Percentiles rank a stretch among this genome's conserved stretches.
phyloP scores from a whole-genome alignment of 2,797 vertebrate species.

The Loris lydekkerianus region DNA sequence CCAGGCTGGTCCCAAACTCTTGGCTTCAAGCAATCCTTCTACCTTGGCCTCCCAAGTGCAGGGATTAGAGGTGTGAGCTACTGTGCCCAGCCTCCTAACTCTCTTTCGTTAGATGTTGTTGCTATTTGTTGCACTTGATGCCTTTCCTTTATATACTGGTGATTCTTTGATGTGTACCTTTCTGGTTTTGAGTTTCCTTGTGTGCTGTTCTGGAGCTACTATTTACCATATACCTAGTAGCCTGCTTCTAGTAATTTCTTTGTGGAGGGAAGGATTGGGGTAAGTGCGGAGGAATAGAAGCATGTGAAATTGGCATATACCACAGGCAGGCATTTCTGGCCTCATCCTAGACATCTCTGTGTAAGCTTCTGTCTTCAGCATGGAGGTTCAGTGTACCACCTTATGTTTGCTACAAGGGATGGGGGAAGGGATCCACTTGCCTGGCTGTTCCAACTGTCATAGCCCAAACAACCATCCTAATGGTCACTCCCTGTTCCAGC shows the following conservation, averaged over 20 bases:
- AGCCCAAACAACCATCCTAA: background rate
- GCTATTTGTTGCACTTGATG: background rate
- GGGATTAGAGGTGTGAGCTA: background rate
- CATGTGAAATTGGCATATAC: background rate
- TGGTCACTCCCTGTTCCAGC: background rate
- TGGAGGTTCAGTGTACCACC: background rate
- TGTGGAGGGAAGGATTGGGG: background rate
- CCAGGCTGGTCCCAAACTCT: background rate
- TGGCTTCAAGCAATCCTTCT: background rate
- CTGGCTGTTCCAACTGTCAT: background rate
- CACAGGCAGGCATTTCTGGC: background rate
- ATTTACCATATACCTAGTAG: background rate
- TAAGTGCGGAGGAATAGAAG: background rate
- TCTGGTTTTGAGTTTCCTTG: constrained; percentile 1
- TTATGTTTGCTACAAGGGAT: background rate
- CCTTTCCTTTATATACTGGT: background rate
- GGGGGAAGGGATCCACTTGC: background rate
- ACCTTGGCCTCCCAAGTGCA: background rate
- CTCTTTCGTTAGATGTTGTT: background rate
- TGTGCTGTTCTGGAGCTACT: background rate
- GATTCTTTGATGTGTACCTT: background rate
- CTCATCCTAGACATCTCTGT: background rate
- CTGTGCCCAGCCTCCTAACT: background rate
- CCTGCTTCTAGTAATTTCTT: constrained; percentile 1
- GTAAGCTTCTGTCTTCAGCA: background rate